Percentiles rank a stretch among this genome's conserved stretches.
These are phyloP conservation scores for Gallinago paraguaiae DNA, from an alignment of 2,113 vertebrate species.

Conservation along the genomic window DNA sequence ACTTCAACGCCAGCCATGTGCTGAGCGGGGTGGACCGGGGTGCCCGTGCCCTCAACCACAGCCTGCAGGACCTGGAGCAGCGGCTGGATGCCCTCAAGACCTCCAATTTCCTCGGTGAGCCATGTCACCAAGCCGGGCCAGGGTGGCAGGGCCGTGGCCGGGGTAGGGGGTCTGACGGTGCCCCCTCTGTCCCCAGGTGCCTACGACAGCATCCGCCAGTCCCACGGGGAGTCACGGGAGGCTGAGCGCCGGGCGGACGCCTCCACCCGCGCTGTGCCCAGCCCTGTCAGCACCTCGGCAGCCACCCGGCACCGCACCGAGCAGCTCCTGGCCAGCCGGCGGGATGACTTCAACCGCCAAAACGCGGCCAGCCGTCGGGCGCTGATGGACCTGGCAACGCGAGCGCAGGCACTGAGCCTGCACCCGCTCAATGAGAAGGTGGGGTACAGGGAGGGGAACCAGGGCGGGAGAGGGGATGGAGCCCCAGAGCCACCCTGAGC, in stretches of 20 bases:
- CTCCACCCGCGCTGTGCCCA: slow-evolving; percentile 77
- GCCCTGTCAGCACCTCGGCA: slow-evolving; percentile 83
- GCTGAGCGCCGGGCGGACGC: slow-evolving; percentile 82
- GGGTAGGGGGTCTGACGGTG: fast-evolving
- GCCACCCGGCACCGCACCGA: slow-evolving; percentile 80
- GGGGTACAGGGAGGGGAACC: fast-evolving
- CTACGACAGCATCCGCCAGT: slow-evolving; percentile 90
- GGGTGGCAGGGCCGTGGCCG: fast-evolving
- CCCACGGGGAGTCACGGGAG: slow-evolving; percentile 80
- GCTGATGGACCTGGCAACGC: slow-evolving; percentile 78
- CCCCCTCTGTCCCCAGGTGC: slow-evolving; percentile 76
- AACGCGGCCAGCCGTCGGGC: slow-evolving; percentile 86
- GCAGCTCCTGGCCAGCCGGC: slow-evolving; percentile 77
- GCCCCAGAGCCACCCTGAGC: background rate
- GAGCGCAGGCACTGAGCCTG: slow-evolving; percentile 77
- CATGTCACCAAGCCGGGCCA: fast-evolving
- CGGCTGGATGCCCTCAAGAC: slow-evolving; percentile 91
- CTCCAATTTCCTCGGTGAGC: slow-evolving; percentile 92
- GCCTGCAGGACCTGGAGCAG: slow-evolving; percentile 81
- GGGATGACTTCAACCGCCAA: slow-evolving; percentile 87
- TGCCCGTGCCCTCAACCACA: slow-evolving; percentile 86
- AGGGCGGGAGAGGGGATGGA: fast-evolving
- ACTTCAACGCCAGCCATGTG: slow-evolving; percentile 88
- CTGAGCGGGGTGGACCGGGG: slow-evolving; percentile 87
- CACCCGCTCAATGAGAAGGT: slow-evolving; percentile 91